These are phyloP conservation scores for Trypoxylus dichotomus DNA, from an alignment of 1,140 invertebrate species.

Conservation along the genomic window DNA sequence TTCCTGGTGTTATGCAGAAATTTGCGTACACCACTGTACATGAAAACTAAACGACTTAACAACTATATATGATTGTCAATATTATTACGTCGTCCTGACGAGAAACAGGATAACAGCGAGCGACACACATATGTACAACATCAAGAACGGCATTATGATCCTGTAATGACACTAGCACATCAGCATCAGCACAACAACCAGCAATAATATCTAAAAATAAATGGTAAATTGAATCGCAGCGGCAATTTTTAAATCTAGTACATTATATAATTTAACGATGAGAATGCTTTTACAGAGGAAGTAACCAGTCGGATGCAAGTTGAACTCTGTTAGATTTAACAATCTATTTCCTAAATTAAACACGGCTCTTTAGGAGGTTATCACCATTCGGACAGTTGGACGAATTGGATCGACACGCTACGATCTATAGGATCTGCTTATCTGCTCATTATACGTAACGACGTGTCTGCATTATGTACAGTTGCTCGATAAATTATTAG, in stretches of 20 bases:
- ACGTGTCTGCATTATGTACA: too few relatives aligned
- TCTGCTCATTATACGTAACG: too few relatives aligned
- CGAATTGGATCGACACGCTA: neutral
- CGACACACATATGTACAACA: neutral
- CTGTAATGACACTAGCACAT: neutral
- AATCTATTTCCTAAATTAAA: conserved; percentile 56
- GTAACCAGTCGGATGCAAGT: conserved; percentile 54
- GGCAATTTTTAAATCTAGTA: conserved; percentile 53
- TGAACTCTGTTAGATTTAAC: conserved; percentile 54
- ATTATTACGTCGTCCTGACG: neutral
- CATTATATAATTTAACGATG: conserved; percentile 55
- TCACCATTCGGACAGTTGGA: conserved; percentile 28
- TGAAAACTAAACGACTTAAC: neutral
- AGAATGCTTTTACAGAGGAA: conserved; percentile 54
- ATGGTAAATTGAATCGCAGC: conserved; percentile 45
- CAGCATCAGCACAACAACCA: neutral
- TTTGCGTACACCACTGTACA: too few relatives aligned
- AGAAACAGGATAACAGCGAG: neutral
- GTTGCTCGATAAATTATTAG: too few relatives aligned
- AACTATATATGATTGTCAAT: neutral
- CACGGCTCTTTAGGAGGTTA: conserved; percentile 48
- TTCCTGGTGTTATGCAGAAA: too few relatives aligned
- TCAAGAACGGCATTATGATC: neutral
- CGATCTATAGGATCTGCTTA: too few relatives aligned
- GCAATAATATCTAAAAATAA: conserved; percentile 26